These are phyloP conservation scores for Drosophila erecta DNA, from an alignment of 1,140 invertebrate species.

Conservation along the genomic window DNA sequence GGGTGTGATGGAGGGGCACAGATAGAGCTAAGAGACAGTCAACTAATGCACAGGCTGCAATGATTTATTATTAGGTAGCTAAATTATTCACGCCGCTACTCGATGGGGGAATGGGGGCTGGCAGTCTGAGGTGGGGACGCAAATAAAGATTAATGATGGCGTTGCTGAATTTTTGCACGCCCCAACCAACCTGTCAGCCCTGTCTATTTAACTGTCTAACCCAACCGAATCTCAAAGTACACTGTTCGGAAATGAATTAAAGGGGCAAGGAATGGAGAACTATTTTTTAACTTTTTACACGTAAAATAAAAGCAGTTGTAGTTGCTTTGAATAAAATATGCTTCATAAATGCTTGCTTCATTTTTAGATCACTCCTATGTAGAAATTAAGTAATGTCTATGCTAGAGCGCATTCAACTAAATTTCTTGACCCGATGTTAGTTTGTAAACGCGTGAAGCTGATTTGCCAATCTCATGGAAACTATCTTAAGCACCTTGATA, in stretches of 20 bases:
- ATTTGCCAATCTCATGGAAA: too few species aligned
- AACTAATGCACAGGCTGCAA: conserved; percentile 70
- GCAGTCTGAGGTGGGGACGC: conserved; percentile 18
- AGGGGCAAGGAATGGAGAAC: background rate
- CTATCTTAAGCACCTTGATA: too few species aligned
- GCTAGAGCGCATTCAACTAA: too few species aligned
- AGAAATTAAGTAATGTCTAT: too few species aligned
- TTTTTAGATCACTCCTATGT: too few species aligned
- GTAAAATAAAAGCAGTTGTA: background rate
- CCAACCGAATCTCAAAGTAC: conserved; percentile 10
- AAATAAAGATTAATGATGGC: conserved; percentile 82
- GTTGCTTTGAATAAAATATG: too few species aligned
- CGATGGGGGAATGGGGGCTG: conserved; percentile 6
- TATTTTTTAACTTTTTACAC: background rate
- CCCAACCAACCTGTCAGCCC: conserved; percentile 68
- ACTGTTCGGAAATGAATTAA: background rate
- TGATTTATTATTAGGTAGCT: conserved; percentile 82
- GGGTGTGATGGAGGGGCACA: conserved; percentile 25
- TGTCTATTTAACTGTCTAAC: conserved; percentile 78
- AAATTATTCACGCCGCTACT: conserved; percentile 74
- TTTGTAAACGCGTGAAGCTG: too few species aligned
- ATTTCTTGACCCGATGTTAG: too few species aligned
- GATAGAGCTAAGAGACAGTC: conserved; percentile 42
- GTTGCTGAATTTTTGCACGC: conserved; percentile 74
- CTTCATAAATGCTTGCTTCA: too few species aligned